These are phyloP conservation scores for Carettochelys insculpta DNA, from an alignment of 2,113 vertebrate species.

Conservation along the genomic window DNA sequence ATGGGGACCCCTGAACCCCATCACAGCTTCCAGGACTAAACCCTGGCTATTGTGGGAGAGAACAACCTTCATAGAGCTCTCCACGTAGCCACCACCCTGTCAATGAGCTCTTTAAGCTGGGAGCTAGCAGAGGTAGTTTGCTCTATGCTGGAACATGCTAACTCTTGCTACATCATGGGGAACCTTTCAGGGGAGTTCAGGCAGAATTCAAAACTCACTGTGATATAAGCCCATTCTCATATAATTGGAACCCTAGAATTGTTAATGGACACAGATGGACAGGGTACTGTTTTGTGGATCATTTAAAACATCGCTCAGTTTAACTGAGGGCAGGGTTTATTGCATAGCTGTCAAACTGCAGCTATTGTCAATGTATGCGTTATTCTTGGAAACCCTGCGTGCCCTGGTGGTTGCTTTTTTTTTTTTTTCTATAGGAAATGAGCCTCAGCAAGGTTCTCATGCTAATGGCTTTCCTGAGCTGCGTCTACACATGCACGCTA, in stretches of 20 bases:
- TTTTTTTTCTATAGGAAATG: background rate
- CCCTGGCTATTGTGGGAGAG: background rate
- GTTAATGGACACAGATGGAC: background rate
- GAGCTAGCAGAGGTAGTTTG: background rate
- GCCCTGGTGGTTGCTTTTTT: background rate
- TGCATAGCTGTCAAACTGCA: background rate
- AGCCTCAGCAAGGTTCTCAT: slow-evolving; percentile 18
- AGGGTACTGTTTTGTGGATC: background rate
- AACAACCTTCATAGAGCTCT: background rate
- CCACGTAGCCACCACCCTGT: background rate
- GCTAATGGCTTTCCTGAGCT: background rate
- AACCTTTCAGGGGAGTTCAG: background rate
- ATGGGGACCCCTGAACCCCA: too few species aligned
- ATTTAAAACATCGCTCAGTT: background rate
- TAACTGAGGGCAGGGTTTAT: background rate
- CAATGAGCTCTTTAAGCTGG: background rate
- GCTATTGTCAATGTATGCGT: background rate
- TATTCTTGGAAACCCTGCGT: background rate
- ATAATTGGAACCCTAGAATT: background rate
- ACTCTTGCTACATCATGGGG: background rate
- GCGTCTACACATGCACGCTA: too few species aligned
- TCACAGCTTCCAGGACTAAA: background rate
- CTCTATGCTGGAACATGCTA: background rate
- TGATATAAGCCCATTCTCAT: background rate
- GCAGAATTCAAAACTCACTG: background rate